phyloP scores from a whole-genome alignment of 2,113 vertebrate species.

The Craseonycteris thonglongyai region DNA sequence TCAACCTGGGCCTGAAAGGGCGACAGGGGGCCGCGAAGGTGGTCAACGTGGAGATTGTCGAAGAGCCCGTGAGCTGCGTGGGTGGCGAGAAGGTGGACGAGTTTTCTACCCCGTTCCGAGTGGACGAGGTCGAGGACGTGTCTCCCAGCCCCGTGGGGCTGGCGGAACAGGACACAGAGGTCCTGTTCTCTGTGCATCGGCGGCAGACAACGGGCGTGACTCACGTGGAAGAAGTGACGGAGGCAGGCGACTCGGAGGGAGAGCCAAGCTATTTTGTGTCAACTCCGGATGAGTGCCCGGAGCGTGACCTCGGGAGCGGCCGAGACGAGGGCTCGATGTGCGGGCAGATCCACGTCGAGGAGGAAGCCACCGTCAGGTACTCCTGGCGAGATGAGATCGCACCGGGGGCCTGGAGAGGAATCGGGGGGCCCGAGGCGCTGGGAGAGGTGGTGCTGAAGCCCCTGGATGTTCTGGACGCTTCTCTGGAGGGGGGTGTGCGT shows the following conservation, averaged over 20 bases:
- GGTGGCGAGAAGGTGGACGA: constrained; percentile 74
- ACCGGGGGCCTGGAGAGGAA: constrained; percentile 75
- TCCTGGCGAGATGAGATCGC: constrained; percentile 86
- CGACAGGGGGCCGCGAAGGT: constrained; percentile 77
- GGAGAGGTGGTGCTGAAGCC: constrained; percentile 45
- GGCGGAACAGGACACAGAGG: constrained; percentile 55
- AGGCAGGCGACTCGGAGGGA: constrained; percentile 78
- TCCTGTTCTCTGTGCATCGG: neutral
- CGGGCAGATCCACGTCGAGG: constrained; percentile 86
- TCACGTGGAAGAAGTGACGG: constrained; percentile 78
- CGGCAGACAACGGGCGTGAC: constrained; percentile 65
- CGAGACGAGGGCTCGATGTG: constrained; percentile 84
- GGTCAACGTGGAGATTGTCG: constrained; percentile 92
- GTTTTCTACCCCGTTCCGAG: constrained; percentile 84
- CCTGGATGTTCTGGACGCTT: constrained; percentile 52
- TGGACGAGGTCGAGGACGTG: constrained; percentile 89
- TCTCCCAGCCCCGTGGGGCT: constrained; percentile 59
- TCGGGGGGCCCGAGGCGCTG: neutral
- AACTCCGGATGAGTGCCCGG: constrained; percentile 89
- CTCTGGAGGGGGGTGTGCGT: constrained; percentile 45
- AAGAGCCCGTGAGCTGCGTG: constrained; percentile 83
- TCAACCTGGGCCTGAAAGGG: constrained; percentile 82
- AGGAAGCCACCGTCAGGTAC: constrained; percentile 82
- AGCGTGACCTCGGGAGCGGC: constrained; percentile 65
- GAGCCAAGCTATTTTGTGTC: constrained; percentile 94